phyloP scores from a whole-genome alignment of 2,113 vertebrate species.

The Anolis carolinensis region DNA sequence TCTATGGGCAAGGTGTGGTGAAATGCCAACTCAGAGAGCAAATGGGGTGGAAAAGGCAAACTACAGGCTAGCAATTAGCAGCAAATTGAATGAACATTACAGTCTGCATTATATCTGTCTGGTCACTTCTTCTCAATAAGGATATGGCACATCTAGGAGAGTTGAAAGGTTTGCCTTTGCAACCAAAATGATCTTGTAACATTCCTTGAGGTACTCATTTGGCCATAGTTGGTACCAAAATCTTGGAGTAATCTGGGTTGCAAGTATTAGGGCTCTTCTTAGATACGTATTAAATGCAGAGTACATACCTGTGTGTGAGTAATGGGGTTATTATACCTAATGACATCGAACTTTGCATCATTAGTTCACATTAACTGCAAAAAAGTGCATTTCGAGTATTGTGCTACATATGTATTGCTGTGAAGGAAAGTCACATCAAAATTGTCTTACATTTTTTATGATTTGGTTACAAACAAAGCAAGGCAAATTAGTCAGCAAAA shows the following conservation, averaged over 20 bases:
- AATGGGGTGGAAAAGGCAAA: neutral
- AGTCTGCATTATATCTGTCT: no score
- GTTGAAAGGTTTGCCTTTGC: no score
- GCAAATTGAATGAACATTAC: no score
- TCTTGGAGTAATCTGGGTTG: neutral
- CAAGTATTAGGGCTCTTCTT: neutral
- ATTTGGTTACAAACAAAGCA: neutral
- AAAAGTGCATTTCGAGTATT: neutral
- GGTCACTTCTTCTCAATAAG: no score
- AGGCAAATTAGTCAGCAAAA: slow-evolving; percentile 32
- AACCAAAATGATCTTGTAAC: neutral
- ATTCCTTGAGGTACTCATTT: neutral
- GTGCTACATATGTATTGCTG: slow-evolving; percentile 8
- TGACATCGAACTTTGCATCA: neutral
- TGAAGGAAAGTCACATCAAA: slow-evolving; percentile 23
- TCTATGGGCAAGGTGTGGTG: neutral
- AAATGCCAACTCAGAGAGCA: neutral
- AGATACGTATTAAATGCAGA: neutral
- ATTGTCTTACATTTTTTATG: slow-evolving; percentile 31
- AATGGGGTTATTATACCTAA: neutral
- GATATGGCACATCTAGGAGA: no score
- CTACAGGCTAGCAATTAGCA: neutral
- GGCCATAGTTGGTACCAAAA: neutral
- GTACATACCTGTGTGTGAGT: neutral
- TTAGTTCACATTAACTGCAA: neutral